These are phyloP conservation scores for Microctonus hyperodae DNA, from an alignment of 2,888 invertebrate genomes.

Conservation along the genomic window DNA sequence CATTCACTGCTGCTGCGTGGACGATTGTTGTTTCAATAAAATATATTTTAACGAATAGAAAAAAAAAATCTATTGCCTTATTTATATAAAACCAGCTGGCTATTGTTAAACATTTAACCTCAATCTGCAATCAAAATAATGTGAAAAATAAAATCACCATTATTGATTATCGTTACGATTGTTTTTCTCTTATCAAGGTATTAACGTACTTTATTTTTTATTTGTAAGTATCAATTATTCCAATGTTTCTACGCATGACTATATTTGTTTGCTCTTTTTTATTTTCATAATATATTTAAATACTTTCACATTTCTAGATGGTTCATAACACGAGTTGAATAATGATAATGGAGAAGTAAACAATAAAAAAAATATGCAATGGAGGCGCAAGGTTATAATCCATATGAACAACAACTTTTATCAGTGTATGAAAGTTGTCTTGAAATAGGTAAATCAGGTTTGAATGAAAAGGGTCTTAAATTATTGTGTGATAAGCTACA, in stretches of 20 bases:
- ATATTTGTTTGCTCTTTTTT: neutral
- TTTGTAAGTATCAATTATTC: neutral
- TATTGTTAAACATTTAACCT: no score
- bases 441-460: slow-evolving; percentile 72
- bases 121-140: no score
- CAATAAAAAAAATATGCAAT: slow-evolving; percentile 50
- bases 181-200: no score
- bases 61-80: no score
- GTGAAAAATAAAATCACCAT: no score
- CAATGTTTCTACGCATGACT: neutral
- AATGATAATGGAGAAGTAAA: neutral
- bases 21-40: no score
- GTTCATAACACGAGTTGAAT: neutral
- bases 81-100: no score
- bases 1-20: no score
- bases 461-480: slow-evolving; percentile 73
- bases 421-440: slow-evolving; percentile 84
- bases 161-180: no score
- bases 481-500: slow-evolving; percentile 80
- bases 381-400: slow-evolving; percentile 66
- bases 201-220: no score
- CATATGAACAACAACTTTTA: slow-evolving; percentile 82
- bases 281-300: neutral
- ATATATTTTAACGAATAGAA: no score
- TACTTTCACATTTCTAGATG: neutral